Evolutionary conservation across 2,797 vertebrate species (phyloP).

Genomic region (Sternarchorhynchus goeldii): DNA sequence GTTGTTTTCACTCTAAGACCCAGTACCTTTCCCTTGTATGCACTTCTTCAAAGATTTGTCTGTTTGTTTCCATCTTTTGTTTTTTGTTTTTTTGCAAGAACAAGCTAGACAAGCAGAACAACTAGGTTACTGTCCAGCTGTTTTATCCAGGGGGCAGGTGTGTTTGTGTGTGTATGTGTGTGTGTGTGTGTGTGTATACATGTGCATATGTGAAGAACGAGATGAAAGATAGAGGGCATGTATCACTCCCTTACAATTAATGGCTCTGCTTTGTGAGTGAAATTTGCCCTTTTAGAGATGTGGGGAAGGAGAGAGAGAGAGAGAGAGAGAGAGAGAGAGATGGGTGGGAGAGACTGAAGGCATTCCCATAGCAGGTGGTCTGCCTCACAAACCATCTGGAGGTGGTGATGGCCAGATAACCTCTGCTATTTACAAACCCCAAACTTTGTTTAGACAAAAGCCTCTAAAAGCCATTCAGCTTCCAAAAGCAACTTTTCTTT

Average conservation of each 20-base stretch:
- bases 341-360: conserved; percentile 55
- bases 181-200: conserved; percentile 44
- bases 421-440: conserved; percentile 77
- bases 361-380: conserved; percentile 80
- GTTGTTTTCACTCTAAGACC: conserved; percentile 56
- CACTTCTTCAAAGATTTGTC: conserved; percentile 67
- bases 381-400: conserved; percentile 76
- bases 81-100: conserved; percentile 60
- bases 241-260: conserved; percentile 27
- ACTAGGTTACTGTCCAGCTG: conserved; percentile 67
- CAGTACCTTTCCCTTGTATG: conserved; percentile 37
- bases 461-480: conserved; percentile 71
- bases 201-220: conserved; percentile 26
- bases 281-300: conserved; percentile 15
- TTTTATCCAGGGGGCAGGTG: conserved; percentile 64
- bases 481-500: conserved; percentile 69
- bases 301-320: neutral
- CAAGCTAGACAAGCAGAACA: conserved; percentile 71
- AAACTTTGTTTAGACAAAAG: conserved; percentile 79
- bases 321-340: conserved; percentile 34
- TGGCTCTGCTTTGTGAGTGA: conserved; percentile 19
- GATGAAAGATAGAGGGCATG: conserved; percentile 31
- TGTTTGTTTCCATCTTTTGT: conserved; percentile 45
- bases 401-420: conserved; percentile 77
- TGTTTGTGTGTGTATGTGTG: conserved; percentile 58